Evolutionary conservation across 2,888 invertebrate species (phyloP), one percentile per base, ranked within the genome.

Genomic region (Lamellibrachia columna): DNA sequence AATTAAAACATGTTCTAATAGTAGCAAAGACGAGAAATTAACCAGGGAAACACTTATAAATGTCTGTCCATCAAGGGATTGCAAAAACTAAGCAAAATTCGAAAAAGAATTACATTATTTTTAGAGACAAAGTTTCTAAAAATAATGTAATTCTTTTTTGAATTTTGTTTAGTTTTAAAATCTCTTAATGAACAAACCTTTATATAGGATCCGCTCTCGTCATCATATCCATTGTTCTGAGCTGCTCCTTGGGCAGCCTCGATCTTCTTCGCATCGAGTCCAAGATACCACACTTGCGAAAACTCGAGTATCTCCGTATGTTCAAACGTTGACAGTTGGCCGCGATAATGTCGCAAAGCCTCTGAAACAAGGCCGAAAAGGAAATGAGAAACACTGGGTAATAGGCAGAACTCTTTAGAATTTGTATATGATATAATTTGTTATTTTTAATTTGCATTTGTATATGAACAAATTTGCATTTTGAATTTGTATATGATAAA

Each of bases 241-340:
- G 95, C 94, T 58, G 95, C 94, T 0, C 96, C 96, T 22, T 95
- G 95, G 53, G 95, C 94, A 91, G 95, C 96, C 92, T 96, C 96
- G 52, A 96, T 94, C 93, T 96, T 96, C 94, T 96, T 96, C 6
- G 96, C 95, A 90, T 96, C 96, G 91, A 96, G 93, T 28, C 96
- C 96, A 94, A 99, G 97, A 97, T 98, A 99, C 98, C 98, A 99
- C 94, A 99, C 98, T 96, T 99, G 98, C 9, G 98, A 98, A 97
- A 98, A 99, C 92, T 96, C 96, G 95, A 98, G 98, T 94, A 99
- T 98, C 97, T 99, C 99, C 95, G 98, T 98, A 95, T 98, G 97
- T 97, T 99, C 99, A 97, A 98, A 98, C 95, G 98, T 98, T 92
- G 98, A 98, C 95, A 99, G 97, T 95, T 98, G 97, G 94, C 98